Conservation (phyloP, 2,797 vertebrate species). For the Myotis findleyi region DNA sequence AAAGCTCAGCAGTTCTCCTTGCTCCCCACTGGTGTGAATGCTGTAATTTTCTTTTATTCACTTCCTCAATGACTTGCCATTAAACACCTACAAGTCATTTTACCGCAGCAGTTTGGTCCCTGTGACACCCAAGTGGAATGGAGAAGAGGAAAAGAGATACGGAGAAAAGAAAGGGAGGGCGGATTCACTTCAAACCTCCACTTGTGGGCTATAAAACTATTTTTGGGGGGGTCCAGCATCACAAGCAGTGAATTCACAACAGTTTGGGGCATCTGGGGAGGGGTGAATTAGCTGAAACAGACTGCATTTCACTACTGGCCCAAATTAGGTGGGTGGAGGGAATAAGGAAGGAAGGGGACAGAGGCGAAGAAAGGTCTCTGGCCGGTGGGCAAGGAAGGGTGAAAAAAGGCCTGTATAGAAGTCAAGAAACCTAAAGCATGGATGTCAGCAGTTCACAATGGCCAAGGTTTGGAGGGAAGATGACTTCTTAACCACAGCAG, state of each 20-base stretch:
- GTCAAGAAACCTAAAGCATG: slow-evolving; percentile 56
- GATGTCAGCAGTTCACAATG: slow-evolving; percentile 68
- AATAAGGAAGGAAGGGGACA: slow-evolving; percentile 82
- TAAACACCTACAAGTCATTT: slow-evolving; percentile 89
- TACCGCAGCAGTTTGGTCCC: slow-evolving; percentile 84
- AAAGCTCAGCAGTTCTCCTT: slow-evolving; percentile 84
- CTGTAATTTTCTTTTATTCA: slow-evolving; percentile 86
- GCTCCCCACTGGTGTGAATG: slow-evolving; percentile 81
- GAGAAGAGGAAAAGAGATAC: slow-evolving; percentile 54
- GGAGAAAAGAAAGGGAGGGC: not conserved
- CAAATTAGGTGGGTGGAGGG: slow-evolving; percentile 66
- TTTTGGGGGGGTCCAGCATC: slow-evolving; percentile 72
- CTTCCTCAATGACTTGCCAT: slow-evolving; percentile 87
- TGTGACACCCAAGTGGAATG: slow-evolving; percentile 74
- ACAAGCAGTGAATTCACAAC: slow-evolving; percentile 78
- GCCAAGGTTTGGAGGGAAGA: slow-evolving; percentile 69
- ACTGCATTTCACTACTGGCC: slow-evolving; percentile 82
- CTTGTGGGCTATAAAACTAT: slow-evolving; percentile 76
- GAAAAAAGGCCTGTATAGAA: slow-evolving; percentile 80
- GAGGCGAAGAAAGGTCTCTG: slow-evolving; percentile 81
- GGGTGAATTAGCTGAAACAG: slow-evolving; percentile 48
- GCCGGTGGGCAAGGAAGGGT: slow-evolving; percentile 78
- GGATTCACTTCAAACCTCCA: slow-evolving; percentile 71
- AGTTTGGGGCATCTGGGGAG: slow-evolving; percentile 60
- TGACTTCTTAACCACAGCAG: slow-evolving; percentile 71